phyloP scores from a whole-genome alignment of 1,140 invertebrate genomes.

The Trichogramma pretiosum region DNA sequence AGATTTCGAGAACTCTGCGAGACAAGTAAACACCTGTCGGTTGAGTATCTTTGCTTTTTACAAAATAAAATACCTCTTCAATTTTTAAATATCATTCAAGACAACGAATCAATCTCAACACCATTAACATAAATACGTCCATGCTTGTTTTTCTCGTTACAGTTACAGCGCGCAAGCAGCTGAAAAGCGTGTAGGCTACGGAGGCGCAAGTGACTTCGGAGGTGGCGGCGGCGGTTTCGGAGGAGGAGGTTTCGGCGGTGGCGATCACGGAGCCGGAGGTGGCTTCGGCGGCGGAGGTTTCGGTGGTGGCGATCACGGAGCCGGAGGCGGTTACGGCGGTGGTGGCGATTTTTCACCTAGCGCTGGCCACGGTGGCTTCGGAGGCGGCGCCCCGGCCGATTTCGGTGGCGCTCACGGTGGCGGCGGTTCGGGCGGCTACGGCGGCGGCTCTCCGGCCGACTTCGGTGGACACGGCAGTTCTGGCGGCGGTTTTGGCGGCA shows the following conservation, averaged over 20 bases:
- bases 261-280: no score
- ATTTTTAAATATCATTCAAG: background rate
- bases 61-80: no score
- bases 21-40: no score
- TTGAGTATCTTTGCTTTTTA: no score
- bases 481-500: conserved; percentile 12
- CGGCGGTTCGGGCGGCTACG: conserved; percentile 5
- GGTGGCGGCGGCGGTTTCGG: conserved; percentile 10
- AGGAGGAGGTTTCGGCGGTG: conserved; percentile 12
- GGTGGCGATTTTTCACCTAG: no score
- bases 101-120: background rate
- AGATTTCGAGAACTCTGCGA: background rate
- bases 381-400: conserved; percentile 7
- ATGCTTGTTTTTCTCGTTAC: no score
- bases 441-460: background rate
- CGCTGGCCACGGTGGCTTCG: conserved; percentile 10
- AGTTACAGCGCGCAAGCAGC: conserved; percentile 25
- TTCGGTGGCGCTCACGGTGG: conserved; percentile 3
- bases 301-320: conserved; percentile 1
- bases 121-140: background rate
- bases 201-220: conserved; percentile 18
- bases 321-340: conserved; percentile 14
- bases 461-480: conserved; percentile 7
- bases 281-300: conserved; percentile 6
- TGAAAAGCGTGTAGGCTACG: conserved; percentile 32